Percentiles rank a stretch among this genome's conserved stretches.
Evolutionary conservation across 1,140 invertebrate species (phyloP).

Genomic region (Penaeus vannamei): DNA sequence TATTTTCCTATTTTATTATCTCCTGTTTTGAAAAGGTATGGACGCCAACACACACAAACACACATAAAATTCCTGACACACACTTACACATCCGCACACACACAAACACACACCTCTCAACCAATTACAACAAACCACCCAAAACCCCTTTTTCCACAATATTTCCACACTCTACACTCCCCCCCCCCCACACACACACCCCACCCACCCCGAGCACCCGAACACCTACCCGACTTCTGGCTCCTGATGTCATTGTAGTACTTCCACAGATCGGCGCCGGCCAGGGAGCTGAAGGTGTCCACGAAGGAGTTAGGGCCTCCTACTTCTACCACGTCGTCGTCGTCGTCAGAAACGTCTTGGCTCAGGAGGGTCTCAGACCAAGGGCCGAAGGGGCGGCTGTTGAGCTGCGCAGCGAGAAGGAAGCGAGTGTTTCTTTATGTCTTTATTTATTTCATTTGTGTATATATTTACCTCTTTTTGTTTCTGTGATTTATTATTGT

Average conservation of each 20-base stretch:
- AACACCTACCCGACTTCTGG: constrained; percentile 27
- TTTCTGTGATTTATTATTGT: too few species aligned
- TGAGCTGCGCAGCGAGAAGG: constrained; percentile 32
- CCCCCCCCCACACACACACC: too few species aligned
- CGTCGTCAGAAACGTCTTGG: neutral
- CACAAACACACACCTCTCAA: neutral
- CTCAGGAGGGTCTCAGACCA: constrained; percentile 50
- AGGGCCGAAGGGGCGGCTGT: constrained; percentile 57
- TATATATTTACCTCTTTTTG: too few species aligned
- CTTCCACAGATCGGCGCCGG: constrained; percentile 21
- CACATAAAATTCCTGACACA: constrained; percentile 38
- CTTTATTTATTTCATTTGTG: neutral
- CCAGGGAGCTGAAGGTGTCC: neutral
- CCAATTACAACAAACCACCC: too few species aligned
- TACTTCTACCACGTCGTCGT: constrained; percentile 1
- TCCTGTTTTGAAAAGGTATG: constrained; percentile 22
- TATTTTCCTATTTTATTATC: neutral
- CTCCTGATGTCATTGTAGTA: constrained; percentile 38
- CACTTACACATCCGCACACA: neutral
- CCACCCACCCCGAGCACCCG: too few species aligned
- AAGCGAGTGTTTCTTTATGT: neutral
- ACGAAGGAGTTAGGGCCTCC: neutral
- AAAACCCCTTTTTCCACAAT: too few species aligned
- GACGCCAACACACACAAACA: constrained; percentile 43
- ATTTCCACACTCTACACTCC: too few species aligned